Conservation (phyloP, 2,113 vertebrate species). For the Acanthisitta chloris region DNA sequence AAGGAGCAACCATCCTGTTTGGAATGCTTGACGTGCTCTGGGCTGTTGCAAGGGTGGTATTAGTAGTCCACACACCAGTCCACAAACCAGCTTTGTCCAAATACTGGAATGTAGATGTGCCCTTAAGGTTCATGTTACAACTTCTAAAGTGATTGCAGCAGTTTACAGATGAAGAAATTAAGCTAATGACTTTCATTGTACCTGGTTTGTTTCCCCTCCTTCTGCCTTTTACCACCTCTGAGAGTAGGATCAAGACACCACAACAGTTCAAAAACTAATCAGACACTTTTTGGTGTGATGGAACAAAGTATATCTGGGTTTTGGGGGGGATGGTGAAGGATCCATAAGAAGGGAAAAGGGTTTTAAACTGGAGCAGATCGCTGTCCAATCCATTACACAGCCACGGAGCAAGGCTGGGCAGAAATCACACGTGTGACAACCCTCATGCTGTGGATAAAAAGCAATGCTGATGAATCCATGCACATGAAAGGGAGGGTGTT, state of each 20-base stretch:
- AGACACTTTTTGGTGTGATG: not conserved
- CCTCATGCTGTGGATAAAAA: not conserved
- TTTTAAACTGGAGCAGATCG: not conserved
- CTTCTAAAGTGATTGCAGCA: not conserved
- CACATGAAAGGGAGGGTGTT: not conserved
- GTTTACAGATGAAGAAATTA: not conserved
- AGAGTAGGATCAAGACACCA: not conserved
- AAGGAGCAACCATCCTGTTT: not conserved
- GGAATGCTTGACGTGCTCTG: not conserved
- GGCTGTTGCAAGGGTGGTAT: not conserved
- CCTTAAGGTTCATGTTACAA: not conserved
- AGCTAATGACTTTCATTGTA: not conserved
- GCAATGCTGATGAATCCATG: accelerated
- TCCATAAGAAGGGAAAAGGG: not conserved
- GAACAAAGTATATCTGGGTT: not conserved
- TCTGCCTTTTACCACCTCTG: not conserved
- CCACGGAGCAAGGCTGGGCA: not conserved
- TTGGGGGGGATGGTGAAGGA: not conserved
- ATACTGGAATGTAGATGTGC: not conserved
- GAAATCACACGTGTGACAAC: not conserved
- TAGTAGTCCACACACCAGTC: not conserved
- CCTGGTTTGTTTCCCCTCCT: not conserved
- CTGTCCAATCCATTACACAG: not conserved
- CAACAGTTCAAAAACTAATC: not conserved
- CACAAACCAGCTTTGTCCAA: not conserved